Evolutionary conservation across 2,113 vertebrate genomes (phyloP), one percentile per base, ranked within the genome.

Genomic region (Campylorhamphus procurvoides): DNA sequence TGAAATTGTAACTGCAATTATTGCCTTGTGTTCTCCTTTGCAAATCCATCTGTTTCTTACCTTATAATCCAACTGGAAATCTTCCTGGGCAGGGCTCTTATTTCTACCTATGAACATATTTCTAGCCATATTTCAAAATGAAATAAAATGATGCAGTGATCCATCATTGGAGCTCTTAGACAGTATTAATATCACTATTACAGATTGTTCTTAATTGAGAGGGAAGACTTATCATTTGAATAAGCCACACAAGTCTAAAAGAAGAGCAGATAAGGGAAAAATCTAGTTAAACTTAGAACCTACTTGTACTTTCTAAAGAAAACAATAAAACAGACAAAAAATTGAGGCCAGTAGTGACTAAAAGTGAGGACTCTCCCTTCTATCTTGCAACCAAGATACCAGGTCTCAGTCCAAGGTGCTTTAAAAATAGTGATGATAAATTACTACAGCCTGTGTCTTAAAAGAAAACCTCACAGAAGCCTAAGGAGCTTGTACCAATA

Each of bases 351-450:
- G 1, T 60, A 18, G 16, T 67, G 29, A 60, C 29, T n/a, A 28
- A 75, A 75, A 81, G 29, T 39, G 24, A 71, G n/a, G 50, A 89
- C 14, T 49, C 23, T 87, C 40, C 18, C 75, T 90, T 75, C 33
- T 62, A 11, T 9, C 19, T 81, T 72, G 31, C 40, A 69, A 44
- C 7, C 17, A 7, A 37, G 25, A 76, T 49, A 29, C 47, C 5
- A 60, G 28, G 18, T 66, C 29, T 85, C 67, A 66, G 46, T 42
- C 29, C 29, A 69, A 78, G n/a, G 37, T 69, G 13, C 39, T 77
- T 94, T 91, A 79, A 79, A 91, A 94, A 92, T 49, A 87, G 19
- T 72, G 62, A 44, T 81, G 55, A 68, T 15, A 84, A 55, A 72
- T 1, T 2, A 53, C 47, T 88, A 52, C 37, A 78, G 59, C 3